Evolutionary conservation across 2,888 invertebrate genomes (phyloP), one percentile per base, ranked within the genome.

Genomic region (Pedicia rivosa): DNA sequence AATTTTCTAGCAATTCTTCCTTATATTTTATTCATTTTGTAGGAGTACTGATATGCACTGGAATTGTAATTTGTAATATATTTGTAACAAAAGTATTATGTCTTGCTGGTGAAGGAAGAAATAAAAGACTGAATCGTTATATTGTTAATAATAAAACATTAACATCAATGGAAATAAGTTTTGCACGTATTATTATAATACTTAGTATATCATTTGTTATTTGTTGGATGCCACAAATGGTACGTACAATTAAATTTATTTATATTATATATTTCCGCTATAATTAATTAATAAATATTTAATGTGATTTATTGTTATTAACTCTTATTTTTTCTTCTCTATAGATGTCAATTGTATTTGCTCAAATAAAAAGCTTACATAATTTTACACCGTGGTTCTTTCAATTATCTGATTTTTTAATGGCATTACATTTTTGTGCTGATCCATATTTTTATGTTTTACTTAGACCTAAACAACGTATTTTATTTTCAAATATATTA

Each of bases 211-310:
- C 81, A 19, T 87, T 86, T 56, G 76, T 86, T 50, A 62, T 78
- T 29, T 87, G 84, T 60, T 88, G 87, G 87, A 67, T 83, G 63
- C 87, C 87, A 16, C 84, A 86, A 60, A 77, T 87, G 79, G 87
- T 87, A 53, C 67, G 65, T 45, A n/a, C n/a, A n/a, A n/a, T 29
- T 20, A 33, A 25, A 12, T n/a, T 20, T 25, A 42, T 8, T 31
- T 27, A n/a, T n/a, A n/a, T n/a, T n/a, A n/a, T 14, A 2, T 12
- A 3, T 14, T 14, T 14, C 8, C 20, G 8, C 20, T 20, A 20
- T 20, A 5, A 20, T 6, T 20, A 20, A 20, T 20, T 20, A 32
- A 31, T 34, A 13, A 24, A 36, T 16, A 22, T 29, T 22, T 37
- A 22, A 35, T n/a, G 26, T 32, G 14, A 25, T 36, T 28, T 17